Evolutionary conservation across 2,113 vertebrate species (phyloP), one percentile per base, ranked within the genome.

Genomic region (Vidua macroura): DNA sequence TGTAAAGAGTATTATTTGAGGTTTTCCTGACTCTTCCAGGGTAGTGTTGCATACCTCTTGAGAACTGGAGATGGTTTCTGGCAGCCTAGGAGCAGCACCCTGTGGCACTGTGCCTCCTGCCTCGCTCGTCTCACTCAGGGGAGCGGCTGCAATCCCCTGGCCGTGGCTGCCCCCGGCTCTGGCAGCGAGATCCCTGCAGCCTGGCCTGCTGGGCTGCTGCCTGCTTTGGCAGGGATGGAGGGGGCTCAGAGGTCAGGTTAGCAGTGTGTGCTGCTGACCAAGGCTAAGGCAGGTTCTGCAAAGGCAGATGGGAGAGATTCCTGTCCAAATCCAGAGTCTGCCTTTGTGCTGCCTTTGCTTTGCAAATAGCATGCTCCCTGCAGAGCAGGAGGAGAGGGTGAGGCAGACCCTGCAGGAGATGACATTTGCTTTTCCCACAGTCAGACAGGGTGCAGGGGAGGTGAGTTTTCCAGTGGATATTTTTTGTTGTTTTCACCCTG

Each of bases 91-190:
- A 84, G 56, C 75, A 58, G 60, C 6, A 2, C 6, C 23, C 48
- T 7, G 10, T 18, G 37, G 13, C 35, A 15, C 28, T 37, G 10
- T 48, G 49, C 25, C 75, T 78, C 30, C 48, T 77, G 39, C 15
- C 68, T 74, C 11, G 0, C 51, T 35, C 4, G 2, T 9, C 41
- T 59, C 12, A 5, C 19, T 17, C 2, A 0, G 33, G 30, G 48
- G 13, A 39, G 49, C 0, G 0, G 33, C 82, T 74, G 48, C 48
- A 18, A 1, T 37, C 8, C 35, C 15, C 15, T 95, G 9, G 37
- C 12, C 1, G 7, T 11, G 27, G 2, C 6, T 78, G 11, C 35
- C 39, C 48, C 39, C 4, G 4, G 15, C 44, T 72, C 20, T 53
- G 67, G 44, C 49, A 66, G 41, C 0, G 1, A 55, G 18, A 66